phyloP scores from a whole-genome alignment of 1,140 invertebrate species.

The Andricus grossulariae region DNA sequence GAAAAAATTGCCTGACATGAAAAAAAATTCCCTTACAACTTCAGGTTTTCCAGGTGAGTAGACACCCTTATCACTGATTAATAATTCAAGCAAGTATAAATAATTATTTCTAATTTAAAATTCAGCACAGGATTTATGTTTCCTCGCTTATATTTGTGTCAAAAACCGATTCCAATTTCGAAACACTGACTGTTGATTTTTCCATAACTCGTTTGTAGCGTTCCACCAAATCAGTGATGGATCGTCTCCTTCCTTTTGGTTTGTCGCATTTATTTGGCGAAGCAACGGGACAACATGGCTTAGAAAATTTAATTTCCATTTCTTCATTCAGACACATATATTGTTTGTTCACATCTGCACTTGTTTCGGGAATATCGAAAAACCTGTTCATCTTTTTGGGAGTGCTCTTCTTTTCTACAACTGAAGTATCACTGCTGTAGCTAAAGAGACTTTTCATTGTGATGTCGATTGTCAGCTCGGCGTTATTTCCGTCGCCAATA shows the following conservation, averaged over 20 bases:
- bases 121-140: neutral
- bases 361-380: slow-evolving; percentile 30
- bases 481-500: slow-evolving; percentile 40
- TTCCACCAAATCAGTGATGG: slow-evolving; percentile 66
- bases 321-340: slow-evolving; percentile 29
- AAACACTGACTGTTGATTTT: neutral
- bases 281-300: neutral
- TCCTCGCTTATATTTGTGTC: neutral
- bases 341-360: neutral
- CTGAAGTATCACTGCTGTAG: slow-evolving; percentile 32
- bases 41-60: too few relatives aligned
- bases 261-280: neutral
- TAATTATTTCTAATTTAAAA: neutral
- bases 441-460: slow-evolving; percentile 39
- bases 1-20: too few relatives aligned
- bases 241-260: slow-evolving; percentile 47
- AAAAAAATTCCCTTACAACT: too few relatives aligned
- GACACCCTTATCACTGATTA: slow-evolving; percentile 32
- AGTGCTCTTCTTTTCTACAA: slow-evolving; percentile 35
- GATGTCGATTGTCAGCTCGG: slow-evolving; percentile 42
- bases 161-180: slow-evolving; percentile 2
- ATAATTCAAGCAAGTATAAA: slow-evolving; percentile 13
- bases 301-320: slow-evolving; percentile 28
- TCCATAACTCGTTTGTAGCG: slow-evolving; percentile 63
- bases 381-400: slow-evolving; percentile 26